A percentile compares a stretch with the other conserved stretches of the same genome.
Conservation (phyloP, 1,140 invertebrate genomes). For the Bombus impatiens region DNA sequence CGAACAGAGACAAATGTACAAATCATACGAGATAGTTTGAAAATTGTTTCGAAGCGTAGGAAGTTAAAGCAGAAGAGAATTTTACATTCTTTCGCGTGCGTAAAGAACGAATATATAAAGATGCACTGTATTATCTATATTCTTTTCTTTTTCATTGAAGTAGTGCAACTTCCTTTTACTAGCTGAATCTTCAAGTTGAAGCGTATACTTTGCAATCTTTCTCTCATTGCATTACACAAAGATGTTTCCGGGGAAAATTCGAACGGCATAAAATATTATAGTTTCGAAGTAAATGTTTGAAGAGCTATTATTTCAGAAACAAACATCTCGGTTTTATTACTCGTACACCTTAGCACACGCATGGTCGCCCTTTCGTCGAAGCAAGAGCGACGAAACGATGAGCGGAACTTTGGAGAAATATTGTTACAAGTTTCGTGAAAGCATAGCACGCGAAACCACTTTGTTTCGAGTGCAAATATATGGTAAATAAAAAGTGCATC, state of each 20-base stretch:
- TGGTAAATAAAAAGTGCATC: constrained; percentile 13
- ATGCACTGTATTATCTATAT: too few relatives aligned
- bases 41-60: too few relatives aligned
- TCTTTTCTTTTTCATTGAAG: not conserved
- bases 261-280: not conserved
- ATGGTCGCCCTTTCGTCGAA: not conserved
- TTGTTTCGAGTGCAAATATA: constrained; percentile 3
- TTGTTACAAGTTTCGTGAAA: not conserved
- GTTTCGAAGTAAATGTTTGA: not conserved
- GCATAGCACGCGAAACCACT: not conserved
- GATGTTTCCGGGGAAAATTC: not conserved
- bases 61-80: too few relatives aligned
- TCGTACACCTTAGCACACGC: not conserved
- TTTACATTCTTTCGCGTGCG: not conserved
- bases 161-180: not conserved
- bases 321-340: not conserved
- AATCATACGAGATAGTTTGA: too few relatives aligned
- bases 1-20: too few relatives aligned
- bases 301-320: not conserved
- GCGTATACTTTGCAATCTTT: not conserved
- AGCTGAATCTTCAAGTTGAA: not conserved
- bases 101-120: too few relatives aligned
- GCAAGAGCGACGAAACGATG: not conserved
- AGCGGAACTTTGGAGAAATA: not conserved
- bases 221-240: not conserved